A percentile compares a stretch with the other conserved stretches of the same genome.
Evolutionary conservation across 2,888 invertebrate species (phyloP).

Genomic region (Apodemia mormo): DNA sequence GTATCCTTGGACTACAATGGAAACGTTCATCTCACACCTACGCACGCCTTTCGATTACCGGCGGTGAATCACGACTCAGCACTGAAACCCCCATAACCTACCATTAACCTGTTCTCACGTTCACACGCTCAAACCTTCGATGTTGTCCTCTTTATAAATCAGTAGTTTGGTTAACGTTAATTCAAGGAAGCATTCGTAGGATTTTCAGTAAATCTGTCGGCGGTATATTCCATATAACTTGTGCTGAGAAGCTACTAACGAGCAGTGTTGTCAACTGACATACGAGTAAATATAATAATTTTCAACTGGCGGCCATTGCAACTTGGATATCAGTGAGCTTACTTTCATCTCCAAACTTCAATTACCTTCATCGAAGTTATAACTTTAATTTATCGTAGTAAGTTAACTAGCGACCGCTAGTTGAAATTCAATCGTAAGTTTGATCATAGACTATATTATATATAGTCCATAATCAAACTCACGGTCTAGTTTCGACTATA

Average conservation of each 20-base stretch:
- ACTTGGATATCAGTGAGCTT: too few species aligned
- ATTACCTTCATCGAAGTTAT: too few species aligned
- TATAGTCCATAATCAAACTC: too few species aligned
- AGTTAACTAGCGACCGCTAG: neutral
- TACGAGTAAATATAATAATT: too few species aligned
- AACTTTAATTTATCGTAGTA: too few species aligned
- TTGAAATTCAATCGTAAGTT: conserved; percentile 10
- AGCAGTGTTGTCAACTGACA: too few species aligned
- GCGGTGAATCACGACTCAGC: conserved; percentile 50
- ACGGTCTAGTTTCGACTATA: too few species aligned
- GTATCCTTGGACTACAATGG: conserved; percentile 26
- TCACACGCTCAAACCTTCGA: conserved; percentile 34
- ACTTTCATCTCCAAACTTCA: too few species aligned
- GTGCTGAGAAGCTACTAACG: too few species aligned
- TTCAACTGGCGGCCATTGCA: too few species aligned
- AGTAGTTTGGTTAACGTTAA: conserved; percentile 46
- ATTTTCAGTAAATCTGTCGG: conserved; percentile 63
- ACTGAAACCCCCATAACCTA: conserved; percentile 39
- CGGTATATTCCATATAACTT: conserved; percentile 48
- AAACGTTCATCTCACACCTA: conserved; percentile 59
- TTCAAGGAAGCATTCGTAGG: conserved; percentile 46
- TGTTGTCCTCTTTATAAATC: conserved; percentile 45
- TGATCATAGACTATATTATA: too few species aligned
- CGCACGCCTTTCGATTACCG: conserved; percentile 49
- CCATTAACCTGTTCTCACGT: conserved; percentile 42